These are phyloP conservation scores for Clanis bilineata DNA, from an alignment of 2,888 invertebrate genomes.

Conservation along the genomic window DNA sequence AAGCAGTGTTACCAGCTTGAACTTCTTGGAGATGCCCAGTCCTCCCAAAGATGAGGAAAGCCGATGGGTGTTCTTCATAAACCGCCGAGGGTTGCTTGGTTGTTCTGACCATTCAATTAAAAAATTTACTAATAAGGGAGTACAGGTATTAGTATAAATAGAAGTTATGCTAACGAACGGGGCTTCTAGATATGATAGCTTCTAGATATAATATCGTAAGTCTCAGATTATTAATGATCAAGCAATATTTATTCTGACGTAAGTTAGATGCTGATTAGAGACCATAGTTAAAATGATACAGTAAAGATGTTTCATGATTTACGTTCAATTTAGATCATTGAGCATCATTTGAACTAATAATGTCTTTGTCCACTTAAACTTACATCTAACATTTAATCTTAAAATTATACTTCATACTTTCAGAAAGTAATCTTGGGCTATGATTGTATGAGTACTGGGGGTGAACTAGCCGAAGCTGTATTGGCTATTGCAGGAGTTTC, in stretches of 20 bases:
- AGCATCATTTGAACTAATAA: too few relatives aligned
- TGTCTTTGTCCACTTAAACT: too few relatives aligned
- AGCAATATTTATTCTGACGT: too few relatives aligned
- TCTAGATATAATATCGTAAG: too few relatives aligned
- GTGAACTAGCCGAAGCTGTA: constrained; percentile 50
- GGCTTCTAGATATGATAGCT: too few relatives aligned
- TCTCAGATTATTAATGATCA: too few relatives aligned
- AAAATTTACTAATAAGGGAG: constrained; percentile 52
- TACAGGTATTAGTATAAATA: constrained; percentile 51
- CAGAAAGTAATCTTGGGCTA: constrained; percentile 63
- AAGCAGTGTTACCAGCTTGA: constrained; percentile 43
- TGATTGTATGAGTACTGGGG: constrained; percentile 49
- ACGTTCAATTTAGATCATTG: too few relatives aligned
- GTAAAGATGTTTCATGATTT: too few relatives aligned
- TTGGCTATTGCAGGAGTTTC: constrained; percentile 61
- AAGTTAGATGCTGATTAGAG: too few relatives aligned
- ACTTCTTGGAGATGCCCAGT: constrained; percentile 51
- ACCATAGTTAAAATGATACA: too few relatives aligned
- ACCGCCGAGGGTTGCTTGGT: constrained; percentile 49
- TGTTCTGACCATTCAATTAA: constrained; percentile 52
- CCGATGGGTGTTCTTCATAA: constrained; percentile 64
- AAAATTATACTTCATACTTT: constrained; percentile 7
- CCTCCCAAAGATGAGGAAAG: constrained; percentile 45
- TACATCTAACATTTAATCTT: not conserved
- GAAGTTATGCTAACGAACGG: too few relatives aligned